phyloP scores from a whole-genome alignment of 53 echinoderm and acorn worm species.

The Patiria pectinifera region DNA sequence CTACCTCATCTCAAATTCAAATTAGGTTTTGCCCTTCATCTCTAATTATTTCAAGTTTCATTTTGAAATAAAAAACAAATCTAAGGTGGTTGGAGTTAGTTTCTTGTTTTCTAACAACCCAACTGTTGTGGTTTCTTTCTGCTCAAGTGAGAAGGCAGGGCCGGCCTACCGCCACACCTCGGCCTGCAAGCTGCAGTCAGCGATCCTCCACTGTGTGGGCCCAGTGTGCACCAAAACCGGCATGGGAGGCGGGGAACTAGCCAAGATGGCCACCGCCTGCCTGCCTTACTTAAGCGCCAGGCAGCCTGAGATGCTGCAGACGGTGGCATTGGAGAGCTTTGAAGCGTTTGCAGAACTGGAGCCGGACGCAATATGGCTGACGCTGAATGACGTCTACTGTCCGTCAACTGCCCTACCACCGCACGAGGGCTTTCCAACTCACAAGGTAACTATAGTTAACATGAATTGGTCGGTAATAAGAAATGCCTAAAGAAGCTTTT shows the following conservation, averaged over 20 bases:
- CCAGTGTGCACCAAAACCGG: slow-evolving; percentile 71
- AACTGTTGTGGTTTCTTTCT: neutral
- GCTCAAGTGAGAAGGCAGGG: slow-evolving; percentile 75
- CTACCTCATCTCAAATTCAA: too few relatives aligned
- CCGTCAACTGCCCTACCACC: slow-evolving; percentile 40
- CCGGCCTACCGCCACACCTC: slow-evolving; percentile 85
- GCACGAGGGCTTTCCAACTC: slow-evolving; percentile 60
- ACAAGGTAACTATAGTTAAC: slow-evolving; percentile 58
- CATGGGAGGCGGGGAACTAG: slow-evolving; percentile 40
- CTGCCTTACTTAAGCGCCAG: slow-evolving; percentile 79
- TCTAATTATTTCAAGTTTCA: too few relatives aligned
- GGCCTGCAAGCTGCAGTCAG: slow-evolving; percentile 79
- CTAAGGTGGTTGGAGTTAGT: neutral
- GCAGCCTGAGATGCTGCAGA: slow-evolving; percentile 79
- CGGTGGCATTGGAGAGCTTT: slow-evolving; percentile 69
- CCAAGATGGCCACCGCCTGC: slow-evolving; percentile 68
- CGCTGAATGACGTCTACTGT: slow-evolving; percentile 70
- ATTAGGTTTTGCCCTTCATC: too few relatives aligned
- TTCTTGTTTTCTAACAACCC: neutral
- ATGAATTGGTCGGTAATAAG: too few relatives aligned
- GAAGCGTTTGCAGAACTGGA: slow-evolving; percentile 64
- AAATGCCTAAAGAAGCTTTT: too few relatives aligned
- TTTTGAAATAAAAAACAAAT: neutral
- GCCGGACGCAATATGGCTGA: slow-evolving; percentile 83
- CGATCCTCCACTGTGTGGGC: slow-evolving; percentile 71